A percentile compares a stretch with the other conserved stretches of the same genome.
Conservation (phyloP, 2,113 vertebrate genomes). For the Stegastes partitus region DNA sequence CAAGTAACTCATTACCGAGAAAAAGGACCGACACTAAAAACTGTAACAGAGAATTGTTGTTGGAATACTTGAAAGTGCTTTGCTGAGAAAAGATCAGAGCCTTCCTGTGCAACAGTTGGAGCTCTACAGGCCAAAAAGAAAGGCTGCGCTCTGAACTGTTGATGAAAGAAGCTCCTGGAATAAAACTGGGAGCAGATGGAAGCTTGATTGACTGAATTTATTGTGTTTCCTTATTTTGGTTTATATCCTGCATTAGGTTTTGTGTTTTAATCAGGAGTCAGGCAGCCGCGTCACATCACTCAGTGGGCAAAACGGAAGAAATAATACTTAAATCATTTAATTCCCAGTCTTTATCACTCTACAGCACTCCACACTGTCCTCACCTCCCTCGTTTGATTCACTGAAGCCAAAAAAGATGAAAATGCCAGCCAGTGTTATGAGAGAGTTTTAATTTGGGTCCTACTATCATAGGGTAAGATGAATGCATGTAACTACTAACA, state of each 20-base stretch:
- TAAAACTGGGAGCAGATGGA: slow-evolving; percentile 31
- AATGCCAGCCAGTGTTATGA: slow-evolving; percentile 13
- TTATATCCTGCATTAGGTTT: not conserved
- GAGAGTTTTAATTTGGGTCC: slow-evolving; percentile 23
- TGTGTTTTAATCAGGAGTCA: not conserved
- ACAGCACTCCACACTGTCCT: not conserved
- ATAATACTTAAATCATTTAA: not conserved
- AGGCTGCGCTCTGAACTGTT: slow-evolving; percentile 17
- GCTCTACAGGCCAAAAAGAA: slow-evolving; percentile 19
- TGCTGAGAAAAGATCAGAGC: slow-evolving; percentile 38
- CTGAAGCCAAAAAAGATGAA: not conserved
- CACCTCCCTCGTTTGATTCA: slow-evolving; percentile 1
- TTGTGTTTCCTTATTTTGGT: not conserved
- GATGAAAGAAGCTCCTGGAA: not conserved
- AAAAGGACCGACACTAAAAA: not conserved
- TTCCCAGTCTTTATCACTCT: not conserved
- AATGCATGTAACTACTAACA: slow-evolving; percentile 51
- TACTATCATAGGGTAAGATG: slow-evolving; percentile 46
- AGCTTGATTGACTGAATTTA: not conserved
- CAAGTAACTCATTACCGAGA: not conserved
- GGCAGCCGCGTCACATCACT: not conserved
- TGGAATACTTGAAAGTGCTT: slow-evolving; percentile 35
- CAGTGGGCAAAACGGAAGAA: not conserved
- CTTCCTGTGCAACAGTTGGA: slow-evolving; percentile 8
- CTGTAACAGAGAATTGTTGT: slow-evolving; percentile 16